Percentiles rank a stretch among this genome's conserved stretches.
phyloP scores from a whole-genome alignment of 2,797 vertebrate species.

The Phrynocephalus forsythii region DNA sequence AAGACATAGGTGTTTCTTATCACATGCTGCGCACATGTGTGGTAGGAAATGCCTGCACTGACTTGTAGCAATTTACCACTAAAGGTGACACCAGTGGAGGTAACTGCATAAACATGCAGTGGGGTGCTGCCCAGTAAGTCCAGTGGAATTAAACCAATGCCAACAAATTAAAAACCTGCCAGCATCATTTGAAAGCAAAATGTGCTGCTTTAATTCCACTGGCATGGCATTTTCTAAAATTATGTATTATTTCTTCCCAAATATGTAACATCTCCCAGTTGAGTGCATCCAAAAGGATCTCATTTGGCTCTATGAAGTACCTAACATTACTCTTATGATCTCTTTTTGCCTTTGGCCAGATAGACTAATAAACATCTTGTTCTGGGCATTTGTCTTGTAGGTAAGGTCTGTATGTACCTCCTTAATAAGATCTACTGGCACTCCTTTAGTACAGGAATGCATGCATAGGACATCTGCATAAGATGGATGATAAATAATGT shows the following conservation, averaged over 20 bases:
- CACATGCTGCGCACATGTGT: too few relatives aligned
- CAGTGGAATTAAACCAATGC: not conserved
- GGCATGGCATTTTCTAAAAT: not conserved
- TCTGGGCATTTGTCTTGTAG: not conserved
- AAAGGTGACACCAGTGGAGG: too few relatives aligned
- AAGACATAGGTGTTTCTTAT: not conserved
- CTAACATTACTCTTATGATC: not conserved
- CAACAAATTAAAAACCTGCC: too few relatives aligned
- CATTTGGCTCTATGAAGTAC: not conserved
- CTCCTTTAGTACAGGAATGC: not conserved
- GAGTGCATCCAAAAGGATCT: not conserved
- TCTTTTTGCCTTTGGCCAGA: not conserved
- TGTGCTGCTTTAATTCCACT: too few relatives aligned
- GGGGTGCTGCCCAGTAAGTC: too few relatives aligned
- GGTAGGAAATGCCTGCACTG: too few relatives aligned
- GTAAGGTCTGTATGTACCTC: not conserved
- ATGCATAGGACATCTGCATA: not conserved
- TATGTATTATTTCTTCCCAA: not conserved
- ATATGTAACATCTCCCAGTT: not conserved
- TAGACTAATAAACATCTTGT: too few relatives aligned
- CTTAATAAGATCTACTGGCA: not conserved
- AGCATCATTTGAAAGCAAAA: too few relatives aligned
- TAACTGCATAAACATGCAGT: too few relatives aligned
- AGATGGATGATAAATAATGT: not conserved
- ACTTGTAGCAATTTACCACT: not conserved